Conservation (phyloP, 2,113 vertebrate species). For the Mungos mungo region DNA sequence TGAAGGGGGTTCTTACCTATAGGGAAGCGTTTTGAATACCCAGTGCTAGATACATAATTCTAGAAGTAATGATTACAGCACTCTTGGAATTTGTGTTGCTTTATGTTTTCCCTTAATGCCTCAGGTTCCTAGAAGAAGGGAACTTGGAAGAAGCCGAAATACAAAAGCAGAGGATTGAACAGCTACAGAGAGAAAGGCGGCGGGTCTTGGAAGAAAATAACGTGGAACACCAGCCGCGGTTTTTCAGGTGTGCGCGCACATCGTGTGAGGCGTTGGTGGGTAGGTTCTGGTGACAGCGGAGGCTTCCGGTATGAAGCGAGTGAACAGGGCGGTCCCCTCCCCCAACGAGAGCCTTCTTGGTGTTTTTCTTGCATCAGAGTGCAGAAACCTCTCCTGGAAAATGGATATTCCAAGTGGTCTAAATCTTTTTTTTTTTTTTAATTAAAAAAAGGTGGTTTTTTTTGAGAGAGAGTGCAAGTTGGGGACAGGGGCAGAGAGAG, state of each 20-base stretch:
- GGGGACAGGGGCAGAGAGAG: too few species aligned
- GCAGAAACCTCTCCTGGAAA: background rate
- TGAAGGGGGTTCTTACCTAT: rapidly evolving
- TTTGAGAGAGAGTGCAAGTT: too few species aligned
- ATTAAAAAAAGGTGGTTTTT: too few species aligned
- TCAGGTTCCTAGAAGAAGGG: constrained; percentile 96
- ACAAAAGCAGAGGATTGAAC: constrained; percentile 96
- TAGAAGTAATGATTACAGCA: background rate
- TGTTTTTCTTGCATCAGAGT: background rate
- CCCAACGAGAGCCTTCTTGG: rapidly evolving
- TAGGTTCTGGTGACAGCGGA: rapidly evolving
- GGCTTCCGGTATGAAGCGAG: background rate
- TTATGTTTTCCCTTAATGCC: background rate
- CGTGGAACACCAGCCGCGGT: constrained; percentile 91
- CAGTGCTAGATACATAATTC: rapidly evolving
- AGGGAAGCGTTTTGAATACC: background rate
- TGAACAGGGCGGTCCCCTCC: too few species aligned
- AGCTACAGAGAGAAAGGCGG: constrained; percentile 94
- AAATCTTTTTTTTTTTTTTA: too few species aligned
- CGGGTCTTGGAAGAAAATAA: constrained; percentile 92
- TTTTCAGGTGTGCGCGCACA: constrained; percentile 90
- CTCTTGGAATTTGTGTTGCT: background rate
- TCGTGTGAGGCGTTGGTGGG: rapidly evolving
- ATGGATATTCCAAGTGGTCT: background rate
- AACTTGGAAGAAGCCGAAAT: constrained; percentile 92